A percentile compares a stretch with the other conserved stretches of the same genome.
phyloP scores from a whole-genome alignment of 2,797 vertebrate species.

The Macropodus opercularis region DNA sequence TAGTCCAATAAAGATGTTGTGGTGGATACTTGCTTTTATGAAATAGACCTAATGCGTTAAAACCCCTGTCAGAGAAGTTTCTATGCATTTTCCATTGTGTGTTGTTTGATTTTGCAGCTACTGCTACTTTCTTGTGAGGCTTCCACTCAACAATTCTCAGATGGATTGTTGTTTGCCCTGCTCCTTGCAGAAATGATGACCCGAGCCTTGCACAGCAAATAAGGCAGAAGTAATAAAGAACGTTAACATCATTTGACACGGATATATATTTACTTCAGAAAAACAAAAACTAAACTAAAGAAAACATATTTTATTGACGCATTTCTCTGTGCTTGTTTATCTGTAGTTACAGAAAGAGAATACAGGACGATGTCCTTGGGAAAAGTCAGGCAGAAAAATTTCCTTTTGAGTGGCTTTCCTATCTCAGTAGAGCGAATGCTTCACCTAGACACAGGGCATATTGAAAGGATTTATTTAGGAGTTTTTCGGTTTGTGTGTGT shows the following conservation, averaged over 20 bases:
- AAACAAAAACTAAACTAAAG: slow-evolving; percentile 2
- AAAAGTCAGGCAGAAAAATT: slow-evolving; percentile 49
- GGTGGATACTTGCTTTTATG: too few species aligned
- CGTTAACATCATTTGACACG: background rate
- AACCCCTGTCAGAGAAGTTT: too few species aligned
- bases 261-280: background rate
- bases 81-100: background rate
- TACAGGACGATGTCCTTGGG: slow-evolving; percentile 43
- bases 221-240: too few species aligned
- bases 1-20: too few species aligned
- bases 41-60: too few species aligned
- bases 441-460: slow-evolving; percentile 50
- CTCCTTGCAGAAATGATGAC: background rate
- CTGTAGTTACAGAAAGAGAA: slow-evolving; percentile 17
- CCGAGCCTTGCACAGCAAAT: too few species aligned
- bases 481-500: slow-evolving; percentile 42
- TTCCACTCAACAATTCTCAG: background rate
- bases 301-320: slow-evolving; percentile 12
- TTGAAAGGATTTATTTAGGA: slow-evolving; percentile 57
- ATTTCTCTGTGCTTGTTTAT: slow-evolving; percentile 35
- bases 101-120: background rate
- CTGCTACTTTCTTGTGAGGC: background rate
- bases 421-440: slow-evolving; percentile 25
- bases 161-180: background rate
- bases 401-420: slow-evolving; percentile 45